Base-by-base conservation (phyloP, 2,113 vertebrate genomes). In the Phocoena phocoena region DNA sequence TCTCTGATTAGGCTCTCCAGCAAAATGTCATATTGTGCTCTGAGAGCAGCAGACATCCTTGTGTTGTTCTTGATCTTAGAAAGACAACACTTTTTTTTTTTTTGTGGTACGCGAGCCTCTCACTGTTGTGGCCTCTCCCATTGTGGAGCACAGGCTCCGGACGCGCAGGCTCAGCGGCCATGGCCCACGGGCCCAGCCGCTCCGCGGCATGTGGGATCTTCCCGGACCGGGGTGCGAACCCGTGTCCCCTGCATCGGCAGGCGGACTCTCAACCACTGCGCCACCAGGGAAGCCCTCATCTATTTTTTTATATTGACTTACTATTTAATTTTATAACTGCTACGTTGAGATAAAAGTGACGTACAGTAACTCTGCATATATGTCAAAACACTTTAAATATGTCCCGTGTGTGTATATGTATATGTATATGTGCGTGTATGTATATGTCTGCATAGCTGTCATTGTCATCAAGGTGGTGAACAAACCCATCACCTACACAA, bases 401-500 rank as follows among this genome's bases (percentile, higher is more conserved):
- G 10, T 1, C 1, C 31, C 2, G 0, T 20, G 15, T n/a, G 33
- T n/a, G 33, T 33, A 3, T 67, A 8, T 15, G 33, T 33, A 3
- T 67, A 8, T 15, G 13, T 15, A 26, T 1, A 53, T 6, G 26
- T 7, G 70, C 3, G 25, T 11, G 8, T 50, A 4, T 1, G 0
- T 2, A 50, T 3, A 8, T 9, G 15, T 33, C 36, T 2, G 0
- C 12, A 33, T n/a, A 0, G 5, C 53, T 26, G 4, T 33, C 9
- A 0, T 25, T 0, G 8, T 17, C 12, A 1, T 23, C 38, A 9
- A 31, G 31, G 33, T 1, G 25, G 60, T 20, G 21, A n/a, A 6
- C 60, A 2, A 2, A 8, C 3, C 31, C 8, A 0, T 20, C 4
- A 8, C 38, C 41, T 1, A 53, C 21, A 10, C 0, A 10, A 0